Base-by-base conservation (phyloP, 2,113 vertebrate species). In the Nyctibius bracteatus region DNA sequence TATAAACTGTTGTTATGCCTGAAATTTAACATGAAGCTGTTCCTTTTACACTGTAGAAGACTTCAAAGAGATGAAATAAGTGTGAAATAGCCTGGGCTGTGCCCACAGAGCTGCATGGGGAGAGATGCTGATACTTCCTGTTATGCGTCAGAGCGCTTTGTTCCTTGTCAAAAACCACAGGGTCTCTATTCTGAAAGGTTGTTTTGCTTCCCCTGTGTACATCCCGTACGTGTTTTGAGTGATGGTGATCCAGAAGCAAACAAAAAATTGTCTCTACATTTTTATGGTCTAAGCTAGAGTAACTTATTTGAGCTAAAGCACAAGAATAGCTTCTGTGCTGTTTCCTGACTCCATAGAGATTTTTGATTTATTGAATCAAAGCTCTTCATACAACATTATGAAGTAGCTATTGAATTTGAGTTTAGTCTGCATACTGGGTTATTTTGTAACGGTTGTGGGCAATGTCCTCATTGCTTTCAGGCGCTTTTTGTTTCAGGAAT, bases 321-420 rank as follows among this genome's bases (percentile, higher is more conserved):
- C 57, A 57, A 18, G 39, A 74, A 83, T 39, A 51, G 61, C 28
- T 93, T 78, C 81, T 66, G 67, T 86, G 49, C 81, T 13, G 6
- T 39, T 91, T 74, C 39, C 55, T 74, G 81, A 30, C 59, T 84
- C 68, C 41, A 5, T 9, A 15, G 77, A 71, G 59, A 35, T 41
- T 71, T 88, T 70, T 15, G 62, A 41, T 77, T 46, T 70, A 46
- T 58, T 86, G n/a, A 73, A 77, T 78, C 51, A 86, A 90, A 94
- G 46, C 39, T 81, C 30, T 95, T 95, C 31, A 24, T 73, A 12
- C 28, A 47, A 47, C 54, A 17, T 65, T 61, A 75, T 1, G 18
- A 74, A 80, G 66, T 6, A 90, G 70, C 66, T 89, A 27, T 15
- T 91, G 44, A 75, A 49, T 63, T 61, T 46, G 58, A 61, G 79